Conservation (phyloP, 2,888 invertebrate genomes). For the Campoletis raptor region DNA sequence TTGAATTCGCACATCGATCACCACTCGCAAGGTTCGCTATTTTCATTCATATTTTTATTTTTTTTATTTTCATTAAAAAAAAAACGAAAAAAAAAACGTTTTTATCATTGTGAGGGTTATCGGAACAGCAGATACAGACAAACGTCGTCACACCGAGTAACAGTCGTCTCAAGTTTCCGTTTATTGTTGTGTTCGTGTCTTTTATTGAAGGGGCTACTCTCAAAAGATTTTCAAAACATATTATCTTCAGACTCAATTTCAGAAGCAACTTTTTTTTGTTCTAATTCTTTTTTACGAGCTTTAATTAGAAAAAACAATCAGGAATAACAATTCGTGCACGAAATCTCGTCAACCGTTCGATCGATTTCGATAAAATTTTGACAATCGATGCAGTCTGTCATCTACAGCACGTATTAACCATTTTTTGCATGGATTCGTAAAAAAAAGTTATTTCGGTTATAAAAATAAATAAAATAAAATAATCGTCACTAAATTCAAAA, state of each 20-base stretch:
- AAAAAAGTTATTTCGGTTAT: neutral
- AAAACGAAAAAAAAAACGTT: neutral
- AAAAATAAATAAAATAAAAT: too few relatives aligned
- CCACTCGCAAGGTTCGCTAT: slow-evolving; percentile 59
- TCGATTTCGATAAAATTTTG: neutral
- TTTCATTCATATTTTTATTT: neutral
- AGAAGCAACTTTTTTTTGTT: neutral
- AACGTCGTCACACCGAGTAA: neutral
- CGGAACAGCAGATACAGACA: neutral
- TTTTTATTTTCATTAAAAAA: neutral
- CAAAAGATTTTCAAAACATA: neutral
- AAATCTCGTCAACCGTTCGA: neutral
- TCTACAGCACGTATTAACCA: neutral
- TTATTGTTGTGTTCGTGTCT: neutral
- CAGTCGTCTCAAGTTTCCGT: neutral
- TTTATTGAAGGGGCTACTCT: neutral
- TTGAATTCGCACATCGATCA: slow-evolving; percentile 63
- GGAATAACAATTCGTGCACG: neutral
- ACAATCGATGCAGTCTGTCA: neutral
- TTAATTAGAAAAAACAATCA: neutral
- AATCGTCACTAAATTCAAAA: too few relatives aligned
- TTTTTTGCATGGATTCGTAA: neutral
- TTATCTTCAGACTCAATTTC: neutral
- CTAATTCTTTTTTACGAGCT: neutral
- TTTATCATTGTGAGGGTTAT: neutral